Evolutionary conservation across 1,140 invertebrate genomes (phyloP).

Genomic region (Megathymus violae): DNA sequence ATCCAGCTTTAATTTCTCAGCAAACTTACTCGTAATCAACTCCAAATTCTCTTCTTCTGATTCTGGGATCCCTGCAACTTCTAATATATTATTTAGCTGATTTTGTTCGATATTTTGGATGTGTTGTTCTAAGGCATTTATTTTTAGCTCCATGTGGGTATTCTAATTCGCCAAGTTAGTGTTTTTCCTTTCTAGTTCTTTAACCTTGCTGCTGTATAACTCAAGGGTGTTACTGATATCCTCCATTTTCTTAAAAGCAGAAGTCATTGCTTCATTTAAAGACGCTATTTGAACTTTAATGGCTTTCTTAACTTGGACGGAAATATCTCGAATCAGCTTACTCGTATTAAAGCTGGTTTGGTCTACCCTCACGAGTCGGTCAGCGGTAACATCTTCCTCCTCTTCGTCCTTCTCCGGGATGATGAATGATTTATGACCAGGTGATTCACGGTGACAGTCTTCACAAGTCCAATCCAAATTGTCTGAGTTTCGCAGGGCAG

Average conservation of each 20-base stretch:
- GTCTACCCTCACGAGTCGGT: background rate
- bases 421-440: conserved; percentile 10
- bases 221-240: background rate
- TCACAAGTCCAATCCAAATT: conserved; percentile 33
- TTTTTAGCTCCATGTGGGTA: conserved; percentile 10
- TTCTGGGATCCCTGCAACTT: background rate
- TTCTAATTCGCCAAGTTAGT: background rate
- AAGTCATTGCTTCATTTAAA: conserved; percentile 8
- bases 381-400: conserved; percentile 10
- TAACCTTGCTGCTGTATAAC: no score
- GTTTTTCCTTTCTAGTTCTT: conserved; percentile 15
- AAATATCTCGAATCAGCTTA: background rate
- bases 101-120: conserved; percentile 5
- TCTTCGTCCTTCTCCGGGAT: no score
- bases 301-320: conserved; percentile 1
- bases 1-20: conserved; percentile 2
- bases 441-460: conserved; percentile 14
- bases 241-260: conserved; percentile 7
- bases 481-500: conserved; percentile 10
- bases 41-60: background rate
- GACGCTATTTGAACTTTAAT: conserved; percentile 1
- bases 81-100: background rate
- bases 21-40: background rate
- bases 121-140: background rate
- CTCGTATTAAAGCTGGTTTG: background rate